Evolutionary conservation across 37 sponge, comb jelly and placozoan species (phyloP).

Genomic region (Halichondria panicea): DNA sequence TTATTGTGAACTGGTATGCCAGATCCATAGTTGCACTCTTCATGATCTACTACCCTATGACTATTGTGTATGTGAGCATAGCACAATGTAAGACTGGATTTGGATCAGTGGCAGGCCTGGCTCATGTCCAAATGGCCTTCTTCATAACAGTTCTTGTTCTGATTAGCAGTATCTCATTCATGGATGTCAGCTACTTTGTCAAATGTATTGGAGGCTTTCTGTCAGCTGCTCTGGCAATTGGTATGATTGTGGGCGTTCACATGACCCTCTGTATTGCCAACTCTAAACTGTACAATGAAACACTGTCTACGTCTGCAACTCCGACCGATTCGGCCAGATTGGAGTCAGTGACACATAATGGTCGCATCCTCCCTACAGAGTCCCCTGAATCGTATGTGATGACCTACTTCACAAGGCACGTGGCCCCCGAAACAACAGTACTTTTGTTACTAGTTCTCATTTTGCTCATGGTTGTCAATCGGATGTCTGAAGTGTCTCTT

Average conservation of each 20-base stretch:
- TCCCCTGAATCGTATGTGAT: slow-evolving; percentile 9
- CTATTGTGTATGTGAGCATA: slow-evolving; percentile 48
- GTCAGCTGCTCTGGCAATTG: slow-evolving; percentile 13
- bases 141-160: slow-evolving; percentile 59
- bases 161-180: slow-evolving; percentile 58
- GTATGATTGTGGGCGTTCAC: slow-evolving; percentile 29
- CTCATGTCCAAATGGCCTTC: slow-evolving; percentile 61
- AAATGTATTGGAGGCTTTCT: slow-evolving; percentile 53
- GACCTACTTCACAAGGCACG: slow-evolving; percentile 51
- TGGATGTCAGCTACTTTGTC: slow-evolving; percentile 70
- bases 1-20: slow-evolving; percentile 70
- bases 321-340: neutral
- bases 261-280: slow-evolving; percentile 14
- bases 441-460: slow-evolving; percentile 57
- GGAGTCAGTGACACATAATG: neutral
- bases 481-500: slow-evolving; percentile 76
- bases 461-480: slow-evolving; percentile 62
- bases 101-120: slow-evolving; percentile 7
- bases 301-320: neutral
- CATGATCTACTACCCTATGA: slow-evolving; percentile 73
- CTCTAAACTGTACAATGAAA: neutral
- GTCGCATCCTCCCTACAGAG: neutral
- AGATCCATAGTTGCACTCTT: slow-evolving; percentile 53
- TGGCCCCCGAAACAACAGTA: slow-evolving; percentile 54
- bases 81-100: slow-evolving; percentile 15